Conservation (phyloP, 2,888 invertebrate genomes). For the Ceratothoa steindachneri region DNA sequence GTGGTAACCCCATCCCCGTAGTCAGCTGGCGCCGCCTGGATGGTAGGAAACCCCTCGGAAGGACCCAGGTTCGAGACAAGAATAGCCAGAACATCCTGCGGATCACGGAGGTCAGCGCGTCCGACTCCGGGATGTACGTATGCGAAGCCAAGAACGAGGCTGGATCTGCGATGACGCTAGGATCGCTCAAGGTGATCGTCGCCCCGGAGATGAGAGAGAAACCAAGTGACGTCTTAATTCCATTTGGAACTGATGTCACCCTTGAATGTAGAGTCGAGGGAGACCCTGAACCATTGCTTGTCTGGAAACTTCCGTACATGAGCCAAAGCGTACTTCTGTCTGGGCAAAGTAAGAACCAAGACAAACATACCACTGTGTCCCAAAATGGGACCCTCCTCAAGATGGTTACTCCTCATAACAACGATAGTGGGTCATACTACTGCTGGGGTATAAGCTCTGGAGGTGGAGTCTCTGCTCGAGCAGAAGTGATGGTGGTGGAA, state of each 20-base stretch:
- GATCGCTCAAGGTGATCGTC: constrained; percentile 71
- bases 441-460: constrained; percentile 87
- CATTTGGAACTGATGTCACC: constrained; percentile 76
- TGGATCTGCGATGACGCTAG: constrained; percentile 76
- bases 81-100: constrained; percentile 63
- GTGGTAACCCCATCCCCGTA: constrained; percentile 32
- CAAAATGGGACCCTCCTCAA: constrained; percentile 70
- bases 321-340: constrained; percentile 27
- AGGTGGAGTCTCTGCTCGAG: constrained; percentile 77
- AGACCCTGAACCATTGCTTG: constrained; percentile 80
- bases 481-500: constrained; percentile 71
- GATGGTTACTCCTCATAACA: constrained; percentile 73
- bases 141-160: constrained; percentile 87
- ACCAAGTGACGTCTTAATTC: constrained; percentile 78
- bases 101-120: constrained; percentile 73
- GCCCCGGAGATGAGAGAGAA: constrained; percentile 76
- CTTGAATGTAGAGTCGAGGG: constrained; percentile 86
- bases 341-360: constrained; percentile 26
- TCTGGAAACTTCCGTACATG: constrained; percentile 64
- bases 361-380: constrained; percentile 14
- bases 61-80: constrained; percentile 67
- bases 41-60: constrained; percentile 73
- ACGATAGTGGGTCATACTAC: constrained; percentile 82
- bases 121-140: constrained; percentile 82
- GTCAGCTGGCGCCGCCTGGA: constrained; percentile 54